A percentile compares a stretch with the other conserved stretches of the same genome.
Evolutionary conservation across 2,113 vertebrate genomes (phyloP).

Genomic region (Bos javanicus): DNA sequence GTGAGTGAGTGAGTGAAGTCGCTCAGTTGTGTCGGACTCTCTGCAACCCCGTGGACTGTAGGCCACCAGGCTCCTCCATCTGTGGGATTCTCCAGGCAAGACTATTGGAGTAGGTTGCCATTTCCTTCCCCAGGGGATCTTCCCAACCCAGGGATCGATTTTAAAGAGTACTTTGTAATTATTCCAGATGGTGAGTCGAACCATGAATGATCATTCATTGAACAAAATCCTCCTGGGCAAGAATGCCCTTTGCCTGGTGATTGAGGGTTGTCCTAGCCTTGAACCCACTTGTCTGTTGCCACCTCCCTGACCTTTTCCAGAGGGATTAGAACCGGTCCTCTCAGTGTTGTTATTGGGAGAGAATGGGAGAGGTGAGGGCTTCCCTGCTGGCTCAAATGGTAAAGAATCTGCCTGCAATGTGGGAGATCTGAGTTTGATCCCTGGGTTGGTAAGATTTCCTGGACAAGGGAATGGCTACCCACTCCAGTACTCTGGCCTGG

Average conservation of each 20-base stretch:
- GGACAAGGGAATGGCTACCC: not conserved
- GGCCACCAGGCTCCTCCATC: too few species aligned
- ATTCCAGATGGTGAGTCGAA: not conserved
- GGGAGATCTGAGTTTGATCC: not conserved
- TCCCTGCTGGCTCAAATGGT: not conserved
- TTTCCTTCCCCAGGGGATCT: too few species aligned
- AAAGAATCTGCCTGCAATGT: not conserved
- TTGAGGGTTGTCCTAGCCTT: fast-evolving
- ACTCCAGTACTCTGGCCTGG: not conserved
- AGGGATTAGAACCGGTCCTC: not conserved
- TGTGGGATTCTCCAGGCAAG: too few species aligned
- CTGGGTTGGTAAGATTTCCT: not conserved
- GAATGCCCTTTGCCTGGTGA: not conserved
- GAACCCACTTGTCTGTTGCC: not conserved
- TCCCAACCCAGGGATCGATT: too few species aligned
- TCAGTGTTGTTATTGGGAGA: not conserved
- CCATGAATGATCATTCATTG: too few species aligned
- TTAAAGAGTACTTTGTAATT: not conserved
- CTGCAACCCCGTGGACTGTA: too few species aligned
- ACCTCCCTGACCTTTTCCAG: not conserved
- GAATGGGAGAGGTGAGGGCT: not conserved
- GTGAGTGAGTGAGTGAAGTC: not conserved
- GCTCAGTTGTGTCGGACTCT: too few species aligned
- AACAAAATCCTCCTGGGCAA: not conserved
- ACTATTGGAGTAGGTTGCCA: too few species aligned